Percentiles rank a stretch among this genome's conserved stretches.
These are phyloP conservation scores for Campylorhamphus procurvoides DNA, from an alignment of 2,113 vertebrate species.

Conservation along the genomic window DNA sequence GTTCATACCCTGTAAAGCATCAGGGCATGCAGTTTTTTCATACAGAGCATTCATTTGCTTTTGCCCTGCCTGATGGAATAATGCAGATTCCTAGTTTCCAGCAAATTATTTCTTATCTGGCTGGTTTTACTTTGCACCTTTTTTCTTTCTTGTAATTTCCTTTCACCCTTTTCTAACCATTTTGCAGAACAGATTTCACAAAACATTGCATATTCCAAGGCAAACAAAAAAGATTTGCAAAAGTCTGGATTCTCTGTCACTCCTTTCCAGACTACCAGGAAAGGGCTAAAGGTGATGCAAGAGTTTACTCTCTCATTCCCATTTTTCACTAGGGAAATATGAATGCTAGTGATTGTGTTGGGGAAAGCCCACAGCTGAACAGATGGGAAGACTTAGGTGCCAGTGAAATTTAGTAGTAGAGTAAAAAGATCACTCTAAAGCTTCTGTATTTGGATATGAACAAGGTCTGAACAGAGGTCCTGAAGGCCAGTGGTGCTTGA, in stretches of 20 bases:
- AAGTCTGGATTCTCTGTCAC: background rate
- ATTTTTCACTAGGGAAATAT: background rate
- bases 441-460: background rate
- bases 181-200: background rate
- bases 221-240: background rate
- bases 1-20: accelerated
- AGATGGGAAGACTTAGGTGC: background rate
- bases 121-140: background rate
- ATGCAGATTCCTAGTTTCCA: background rate
- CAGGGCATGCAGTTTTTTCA: background rate
- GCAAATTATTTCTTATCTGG: background rate
- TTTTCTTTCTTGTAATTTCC: background rate
- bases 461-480: background rate
- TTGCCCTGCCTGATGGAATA: background rate
- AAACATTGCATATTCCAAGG: background rate
- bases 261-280: background rate
- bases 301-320: background rate
- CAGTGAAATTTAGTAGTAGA: background rate
- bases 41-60: background rate
- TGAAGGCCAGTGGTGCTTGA: background rate
- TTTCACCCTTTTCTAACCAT: background rate
- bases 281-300: background rate
- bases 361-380: background rate
- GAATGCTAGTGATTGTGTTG: background rate
- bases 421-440: background rate